phyloP scores from a whole-genome alignment of 2,113 vertebrate species.

The Trachemys scripta region DNA sequence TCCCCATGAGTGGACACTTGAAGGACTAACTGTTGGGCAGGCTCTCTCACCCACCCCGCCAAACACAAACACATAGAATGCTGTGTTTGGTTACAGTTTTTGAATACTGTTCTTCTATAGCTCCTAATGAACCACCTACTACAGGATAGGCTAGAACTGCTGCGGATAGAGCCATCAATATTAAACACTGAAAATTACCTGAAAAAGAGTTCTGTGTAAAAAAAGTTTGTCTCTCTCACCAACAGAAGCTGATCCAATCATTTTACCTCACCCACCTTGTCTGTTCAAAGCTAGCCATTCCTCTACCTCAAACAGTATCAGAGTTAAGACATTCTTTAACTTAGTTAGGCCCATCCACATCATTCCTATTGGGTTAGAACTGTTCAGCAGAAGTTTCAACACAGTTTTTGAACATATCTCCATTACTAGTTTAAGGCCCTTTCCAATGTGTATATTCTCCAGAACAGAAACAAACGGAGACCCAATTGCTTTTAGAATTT shows the following conservation, averaged over 20 bases:
- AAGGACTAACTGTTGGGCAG: no score
- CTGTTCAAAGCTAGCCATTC: neutral
- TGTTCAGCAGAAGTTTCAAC: neutral
- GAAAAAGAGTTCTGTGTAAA: no score
- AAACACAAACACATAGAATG: no score
- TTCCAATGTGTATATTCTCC: neutral
- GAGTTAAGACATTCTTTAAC: neutral
- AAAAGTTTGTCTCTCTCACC: no score
- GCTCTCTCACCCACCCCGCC: no score
- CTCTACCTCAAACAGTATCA: neutral
- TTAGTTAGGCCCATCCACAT: neutral
- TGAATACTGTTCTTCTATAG: neutral
- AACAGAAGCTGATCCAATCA: no score
- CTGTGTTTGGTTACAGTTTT: neutral
- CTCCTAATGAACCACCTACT: neutral
- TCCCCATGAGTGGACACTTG: no score
- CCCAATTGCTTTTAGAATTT: neutral
- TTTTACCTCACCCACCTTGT: no score
- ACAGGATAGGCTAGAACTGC: neutral
- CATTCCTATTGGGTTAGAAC: neutral
- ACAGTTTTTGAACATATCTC: neutral
- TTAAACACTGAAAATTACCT: no score
- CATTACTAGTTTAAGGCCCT: neutral
- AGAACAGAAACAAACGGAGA: neutral
- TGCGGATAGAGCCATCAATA: no score